Evolutionary conservation across 2,113 vertebrate species (phyloP), one percentile per base, ranked within the genome.

Genomic region (Rattus rattus): DNA sequence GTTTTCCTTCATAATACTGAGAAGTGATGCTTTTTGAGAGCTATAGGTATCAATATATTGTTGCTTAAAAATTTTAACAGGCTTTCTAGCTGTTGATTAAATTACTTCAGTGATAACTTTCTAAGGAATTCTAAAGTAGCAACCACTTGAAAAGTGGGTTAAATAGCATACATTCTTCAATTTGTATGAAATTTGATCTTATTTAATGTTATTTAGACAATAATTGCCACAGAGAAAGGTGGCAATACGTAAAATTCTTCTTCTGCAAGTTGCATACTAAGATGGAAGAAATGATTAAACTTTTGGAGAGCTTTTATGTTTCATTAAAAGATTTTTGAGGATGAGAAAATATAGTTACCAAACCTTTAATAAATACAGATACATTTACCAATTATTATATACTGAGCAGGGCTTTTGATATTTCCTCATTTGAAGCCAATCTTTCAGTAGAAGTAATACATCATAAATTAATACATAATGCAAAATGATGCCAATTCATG

Each of bases 271-370:
- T 43, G 43, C 36, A 93, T 76, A n/a, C 24, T 59, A 77, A 91
- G 39, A 81, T 80, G n/a, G 96, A 76, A 85, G 39, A 95, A 39
- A 73, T 0, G 0, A 92, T 84, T 84, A 49, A 2, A 43, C 65
- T 87, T 91, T 16, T 81, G 69, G 47, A 88, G 63, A 59, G 47
- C 67, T 84, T 84, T 61, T 83, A 88, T 14, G 49, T 95, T 97
- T 95, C 75, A 85, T 65, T 2, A 88, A 63, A 56, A 22, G 2
- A n/a, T 79, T 67, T 70, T 94, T 85, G n/a, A 89, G 72, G 5
- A 85, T 59, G 4, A 85, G 47, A 10, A 75, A 80, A 59, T 59
- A 6, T 75, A 75, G 80, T 90, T 69, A 87, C 59, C 70, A 56
- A 47, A 54, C 3, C 8, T 63, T 36, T 79, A 77, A 70, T 91